Evolutionary conservation across 2,888 invertebrate species (phyloP), one percentile per base, ranked within the genome.

Genomic region (Limnephilus marmoratus): DNA sequence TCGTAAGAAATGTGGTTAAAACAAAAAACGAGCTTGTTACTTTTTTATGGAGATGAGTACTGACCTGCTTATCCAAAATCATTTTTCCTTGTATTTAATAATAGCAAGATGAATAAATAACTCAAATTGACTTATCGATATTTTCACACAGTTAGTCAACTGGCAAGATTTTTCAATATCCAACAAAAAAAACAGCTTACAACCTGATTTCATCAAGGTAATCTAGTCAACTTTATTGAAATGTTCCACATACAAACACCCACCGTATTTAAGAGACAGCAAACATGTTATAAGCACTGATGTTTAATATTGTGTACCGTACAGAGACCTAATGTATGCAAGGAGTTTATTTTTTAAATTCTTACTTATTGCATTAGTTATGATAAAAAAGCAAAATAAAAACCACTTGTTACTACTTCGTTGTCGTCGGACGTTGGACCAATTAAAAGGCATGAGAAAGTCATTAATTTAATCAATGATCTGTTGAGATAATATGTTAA

Each of bases 391-490:
- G 24, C 7, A 68, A 68, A 68, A 15, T 18, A 68, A 68, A 45
- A 68, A 24, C n/a, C 24, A 68, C 24, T 7, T 68, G n/a, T 68
- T 24, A 24, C 68, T 53, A 49, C 9, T 49, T 49, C 4, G 13
- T 49, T 49, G 49, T 53, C 24, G n/a, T 86, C 45, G 18, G 45
- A 45, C 45, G 86, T 49, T 24, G 86, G 45, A n/a, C 86, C 86
- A 86, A 86, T 86, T 86, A 86, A 86, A 86, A 86, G 29, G 88
- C 88, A 53, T 88, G 88, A 88, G 88, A 88, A 88, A 68, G 31
- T 53, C 24, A 88, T 88, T 88, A 88, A 88, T 88, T 53, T 88
- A 88, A 88, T 88, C 88, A 88, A 53, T 88, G 88, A 88, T 88
- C 68, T 80, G 29, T 34, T 53, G 68, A 49, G 68, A 29, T 53